Evolutionary conservation across 2,113 vertebrate species (phyloP).

Genomic region (Porphyrio hochstetteri): DNA sequence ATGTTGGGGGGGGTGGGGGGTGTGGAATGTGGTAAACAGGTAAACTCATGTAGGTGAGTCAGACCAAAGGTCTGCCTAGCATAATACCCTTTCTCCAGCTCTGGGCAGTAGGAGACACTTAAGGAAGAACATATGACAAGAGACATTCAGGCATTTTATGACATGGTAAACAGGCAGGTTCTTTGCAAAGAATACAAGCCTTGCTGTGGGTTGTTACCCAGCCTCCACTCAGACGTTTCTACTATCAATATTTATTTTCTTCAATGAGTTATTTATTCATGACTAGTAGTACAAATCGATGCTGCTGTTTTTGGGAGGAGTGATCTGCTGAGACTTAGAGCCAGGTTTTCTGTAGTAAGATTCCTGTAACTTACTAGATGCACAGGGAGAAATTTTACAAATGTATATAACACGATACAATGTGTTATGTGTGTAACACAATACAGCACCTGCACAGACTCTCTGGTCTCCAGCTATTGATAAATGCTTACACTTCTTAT

Average conservation of each 20-base stretch:
- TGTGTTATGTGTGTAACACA: neutral
- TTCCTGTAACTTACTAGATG: neutral
- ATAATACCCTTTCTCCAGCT: neutral
- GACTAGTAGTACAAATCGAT: neutral
- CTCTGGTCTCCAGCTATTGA: neutral
- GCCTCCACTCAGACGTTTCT: neutral
- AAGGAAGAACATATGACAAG: neutral
- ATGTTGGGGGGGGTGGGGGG: too few relatives aligned
- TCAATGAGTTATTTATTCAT: neutral
- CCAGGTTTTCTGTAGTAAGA: neutral
- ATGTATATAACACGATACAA: neutral
- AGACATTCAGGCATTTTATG: neutral
- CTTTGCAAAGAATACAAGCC: neutral
- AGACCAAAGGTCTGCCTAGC: neutral
- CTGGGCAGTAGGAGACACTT: neutral
- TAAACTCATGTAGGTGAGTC: fast-evolving
- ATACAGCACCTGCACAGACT: neutral
- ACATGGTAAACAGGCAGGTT: neutral
- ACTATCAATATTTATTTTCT: neutral
- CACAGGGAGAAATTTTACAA: neutral
- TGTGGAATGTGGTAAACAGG: neutral
- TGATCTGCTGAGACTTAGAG: neutral
- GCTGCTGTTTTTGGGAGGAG: neutral
- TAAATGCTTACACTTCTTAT: neutral
- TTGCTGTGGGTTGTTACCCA: neutral